Percentiles rank a stretch among this genome's conserved stretches.
These are phyloP conservation scores for Notodonta dromedarius DNA, from an alignment of 2,888 invertebrate genomes.

Conservation along the genomic window DNA sequence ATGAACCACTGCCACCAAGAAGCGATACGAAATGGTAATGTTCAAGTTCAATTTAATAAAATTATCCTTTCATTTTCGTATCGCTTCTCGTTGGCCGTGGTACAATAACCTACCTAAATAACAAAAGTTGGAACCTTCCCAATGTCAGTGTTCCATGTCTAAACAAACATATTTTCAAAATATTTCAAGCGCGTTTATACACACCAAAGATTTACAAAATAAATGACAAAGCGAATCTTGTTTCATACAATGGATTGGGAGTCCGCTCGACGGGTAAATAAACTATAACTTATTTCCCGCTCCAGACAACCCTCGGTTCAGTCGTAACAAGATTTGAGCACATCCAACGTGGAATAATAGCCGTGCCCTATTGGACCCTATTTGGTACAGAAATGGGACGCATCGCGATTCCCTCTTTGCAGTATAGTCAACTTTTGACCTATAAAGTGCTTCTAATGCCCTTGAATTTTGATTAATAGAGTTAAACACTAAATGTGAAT, in stretches of 20 bases:
- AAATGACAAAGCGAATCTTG: slow-evolving; percentile 33
- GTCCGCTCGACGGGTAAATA: slow-evolving; percentile 50
- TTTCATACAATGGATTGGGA: slow-evolving; percentile 34
- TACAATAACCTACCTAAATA: no score
- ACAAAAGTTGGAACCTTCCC: no score
- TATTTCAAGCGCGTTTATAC: background rate
- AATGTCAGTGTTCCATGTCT: no score
- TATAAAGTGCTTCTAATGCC: slow-evolving; percentile 26
- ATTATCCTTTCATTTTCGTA: no score
- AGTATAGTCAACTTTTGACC: slow-evolving; percentile 33
- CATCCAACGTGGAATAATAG: slow-evolving; percentile 57
- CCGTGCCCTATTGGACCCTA: slow-evolving; percentile 40
- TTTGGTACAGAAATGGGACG: slow-evolving; percentile 34
- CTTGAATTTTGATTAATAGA: slow-evolving; percentile 6
- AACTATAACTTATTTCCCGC: slow-evolving; percentile 45
- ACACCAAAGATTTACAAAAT: slow-evolving; percentile 13
- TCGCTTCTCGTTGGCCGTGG: no score
- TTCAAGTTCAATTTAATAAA: no score
- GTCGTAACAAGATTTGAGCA: slow-evolving; percentile 61
- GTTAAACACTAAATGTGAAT: background rate
- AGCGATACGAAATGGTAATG: no score
- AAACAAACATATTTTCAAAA: no score
- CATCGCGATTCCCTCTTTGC: slow-evolving; percentile 37
- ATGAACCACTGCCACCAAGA: no score
- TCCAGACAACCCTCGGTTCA: slow-evolving; percentile 50